phyloP scores from a whole-genome alignment of 1,140 invertebrate genomes.

The Pemphigus obesinymphae region DNA sequence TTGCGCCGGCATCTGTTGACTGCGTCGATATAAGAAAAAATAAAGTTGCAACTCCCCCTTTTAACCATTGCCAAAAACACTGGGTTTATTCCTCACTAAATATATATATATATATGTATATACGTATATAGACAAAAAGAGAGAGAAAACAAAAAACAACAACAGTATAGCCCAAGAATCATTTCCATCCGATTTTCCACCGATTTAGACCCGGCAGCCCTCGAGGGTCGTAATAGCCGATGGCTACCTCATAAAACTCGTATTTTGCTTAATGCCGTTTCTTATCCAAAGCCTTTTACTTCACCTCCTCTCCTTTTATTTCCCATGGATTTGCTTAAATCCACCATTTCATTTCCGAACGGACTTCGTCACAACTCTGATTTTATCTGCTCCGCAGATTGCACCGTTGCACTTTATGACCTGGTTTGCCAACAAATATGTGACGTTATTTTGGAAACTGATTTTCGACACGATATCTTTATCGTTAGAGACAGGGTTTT shows the following conservation, averaged over 20 bases:
- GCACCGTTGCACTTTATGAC: neutral
- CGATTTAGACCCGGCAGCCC: conserved; percentile 29
- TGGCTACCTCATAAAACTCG: conserved; percentile 41
- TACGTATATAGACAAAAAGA: neutral
- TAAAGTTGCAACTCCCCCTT: conserved; percentile 16
- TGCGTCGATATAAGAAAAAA: conserved; percentile 35
- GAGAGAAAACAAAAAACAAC: neutral
- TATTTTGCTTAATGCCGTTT: conserved; percentile 38
- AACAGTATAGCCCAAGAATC: conserved; percentile 30
- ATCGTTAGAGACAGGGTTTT: neutral
- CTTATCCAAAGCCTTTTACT: conserved; percentile 23
- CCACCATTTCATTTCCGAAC: conserved; percentile 19
- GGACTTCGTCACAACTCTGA: neutral
- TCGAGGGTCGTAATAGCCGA: conserved; percentile 34
- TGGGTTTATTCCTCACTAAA: neutral
- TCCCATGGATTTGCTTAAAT: conserved; percentile 33
- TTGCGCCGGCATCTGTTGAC: conserved; percentile 32
- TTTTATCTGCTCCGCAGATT: conserved; percentile 1
- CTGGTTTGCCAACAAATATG: neutral
- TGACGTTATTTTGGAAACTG: neutral
- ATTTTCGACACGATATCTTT: neutral
- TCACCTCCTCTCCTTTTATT: neutral
- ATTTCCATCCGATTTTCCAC: conserved; percentile 34
- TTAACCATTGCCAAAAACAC: conserved; percentile 22
- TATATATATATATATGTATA: no score